Conservation (phyloP, 2,888 invertebrate species). For the Caenorhabditis drosophilae region DNA sequence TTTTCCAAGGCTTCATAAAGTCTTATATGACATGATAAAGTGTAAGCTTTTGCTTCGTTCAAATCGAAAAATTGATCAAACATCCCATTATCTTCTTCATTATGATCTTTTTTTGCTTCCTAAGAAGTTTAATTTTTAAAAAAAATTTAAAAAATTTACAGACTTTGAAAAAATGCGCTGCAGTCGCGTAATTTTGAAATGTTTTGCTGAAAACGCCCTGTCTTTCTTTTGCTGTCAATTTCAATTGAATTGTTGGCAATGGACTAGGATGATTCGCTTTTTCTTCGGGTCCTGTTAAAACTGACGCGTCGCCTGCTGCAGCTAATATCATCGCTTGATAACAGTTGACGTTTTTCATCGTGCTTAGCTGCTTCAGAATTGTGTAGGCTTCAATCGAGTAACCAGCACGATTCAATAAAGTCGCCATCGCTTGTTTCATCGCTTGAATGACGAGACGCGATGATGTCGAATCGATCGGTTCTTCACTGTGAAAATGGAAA, state of each 20-base stretch:
- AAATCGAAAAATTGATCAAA: conserved; percentile 24
- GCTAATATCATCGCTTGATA: conserved; percentile 29
- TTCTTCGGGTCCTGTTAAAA: conserved; percentile 25
- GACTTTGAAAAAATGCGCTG: conserved; percentile 14
- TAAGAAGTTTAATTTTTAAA: too few species aligned
- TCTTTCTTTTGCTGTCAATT: conserved; percentile 26
- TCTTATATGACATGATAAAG: conserved; percentile 29
- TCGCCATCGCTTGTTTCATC: conserved; percentile 16
- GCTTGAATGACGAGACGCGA: conserved; percentile 2
- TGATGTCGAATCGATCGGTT: background rate
- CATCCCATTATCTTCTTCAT: conserved; percentile 11
- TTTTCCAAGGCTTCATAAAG: conserved; percentile 25
- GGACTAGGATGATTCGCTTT: background rate
- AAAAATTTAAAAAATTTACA: too few species aligned
- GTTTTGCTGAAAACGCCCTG: conserved; percentile 28
- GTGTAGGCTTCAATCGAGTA: conserved; percentile 21
- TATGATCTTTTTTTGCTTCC: conserved; percentile 21
- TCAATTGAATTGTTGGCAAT: conserved; percentile 17
- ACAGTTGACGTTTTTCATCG: too few species aligned
- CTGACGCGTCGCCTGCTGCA: conserved; percentile 29
- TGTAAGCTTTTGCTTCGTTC: conserved; percentile 23
- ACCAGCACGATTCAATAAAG: conserved; percentile 24
- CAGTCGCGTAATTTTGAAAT: conserved; percentile 25
- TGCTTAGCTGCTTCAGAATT: conserved; percentile 16
- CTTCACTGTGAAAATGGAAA: conserved; percentile 1